Conservation (phyloP, 1,140 invertebrate genomes). For the Drosophila equinoxialis region DNA sequence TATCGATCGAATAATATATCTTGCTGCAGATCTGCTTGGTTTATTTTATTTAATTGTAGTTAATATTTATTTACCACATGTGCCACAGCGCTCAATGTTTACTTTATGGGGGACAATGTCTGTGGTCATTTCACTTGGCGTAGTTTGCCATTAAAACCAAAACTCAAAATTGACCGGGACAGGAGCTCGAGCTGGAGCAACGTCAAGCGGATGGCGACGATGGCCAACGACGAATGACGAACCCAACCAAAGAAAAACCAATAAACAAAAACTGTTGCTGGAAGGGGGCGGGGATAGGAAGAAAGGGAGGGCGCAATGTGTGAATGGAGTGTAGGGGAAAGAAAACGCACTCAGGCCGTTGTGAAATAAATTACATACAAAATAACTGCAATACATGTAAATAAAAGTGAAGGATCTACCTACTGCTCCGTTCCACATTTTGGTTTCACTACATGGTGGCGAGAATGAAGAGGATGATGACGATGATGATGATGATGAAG, state of each 20-base stretch:
- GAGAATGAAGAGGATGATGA: too few species aligned
- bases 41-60: neutral
- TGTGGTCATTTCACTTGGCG: conserved; percentile 52
- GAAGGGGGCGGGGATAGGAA: neutral
- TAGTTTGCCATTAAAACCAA: conserved; percentile 61
- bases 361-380: conserved; percentile 78
- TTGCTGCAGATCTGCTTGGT: neutral
- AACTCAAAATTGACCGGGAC: conserved; percentile 54
- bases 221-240: conserved; percentile 24
- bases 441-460: neutral
- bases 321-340: neutral
- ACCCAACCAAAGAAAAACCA: conserved; percentile 62
- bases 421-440: neutral
- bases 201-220: conserved; percentile 35
- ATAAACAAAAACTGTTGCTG: conserved; percentile 63
- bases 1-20: neutral
- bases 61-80: too few species aligned
- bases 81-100: too few species aligned
- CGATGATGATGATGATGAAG: too few species aligned
- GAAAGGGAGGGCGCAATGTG: neutral
- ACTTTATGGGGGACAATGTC: conserved; percentile 26
- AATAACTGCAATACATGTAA: conserved; percentile 81
- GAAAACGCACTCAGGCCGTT: conserved; percentile 60
- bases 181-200: conserved; percentile 35
- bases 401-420: conserved; percentile 63